Evolutionary conservation across 1,140 invertebrate genomes (phyloP).

Genomic region (Zaprionus africanus): DNA sequence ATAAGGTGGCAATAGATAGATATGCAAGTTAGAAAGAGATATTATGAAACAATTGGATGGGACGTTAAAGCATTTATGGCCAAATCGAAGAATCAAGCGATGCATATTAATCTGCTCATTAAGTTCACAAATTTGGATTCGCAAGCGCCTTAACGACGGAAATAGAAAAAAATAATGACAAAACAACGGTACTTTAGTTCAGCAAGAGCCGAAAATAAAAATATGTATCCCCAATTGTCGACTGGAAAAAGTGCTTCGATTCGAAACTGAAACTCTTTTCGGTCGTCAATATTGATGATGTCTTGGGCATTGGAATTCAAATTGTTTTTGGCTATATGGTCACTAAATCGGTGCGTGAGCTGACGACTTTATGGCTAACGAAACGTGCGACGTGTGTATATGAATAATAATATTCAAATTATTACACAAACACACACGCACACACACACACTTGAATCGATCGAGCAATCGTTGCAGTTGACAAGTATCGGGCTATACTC

Average conservation of each 20-base stretch:
- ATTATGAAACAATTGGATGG: constrained; percentile 65
- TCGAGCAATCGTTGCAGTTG: constrained; percentile 29
- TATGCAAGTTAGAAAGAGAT: constrained; percentile 33
- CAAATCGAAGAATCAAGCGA: constrained; percentile 49
- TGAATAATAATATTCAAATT: constrained; percentile 81
- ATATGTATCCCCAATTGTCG: background rate
- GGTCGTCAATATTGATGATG: constrained; percentile 19
- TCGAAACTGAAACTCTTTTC: constrained; percentile 18
- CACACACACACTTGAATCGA: background rate
- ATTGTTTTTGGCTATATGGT: constrained; percentile 53
- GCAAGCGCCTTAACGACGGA: constrained; percentile 41
- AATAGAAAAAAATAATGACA: constrained; percentile 49
- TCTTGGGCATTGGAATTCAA: constrained; percentile 51
- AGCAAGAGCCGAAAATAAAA: constrained; percentile 9
- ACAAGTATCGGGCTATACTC: background rate
- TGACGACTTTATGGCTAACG: constrained; percentile 59
- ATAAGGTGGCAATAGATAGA: constrained; percentile 44
- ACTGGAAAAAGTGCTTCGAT: constrained; percentile 12
- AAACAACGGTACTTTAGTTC: constrained; percentile 37
- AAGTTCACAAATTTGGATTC: constrained; percentile 32
- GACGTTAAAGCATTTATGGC: constrained; percentile 41
- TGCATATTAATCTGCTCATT: constrained; percentile 70
- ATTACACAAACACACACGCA: constrained; percentile 45
- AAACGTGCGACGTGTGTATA: constrained; percentile 66
- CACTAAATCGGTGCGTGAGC: constrained; percentile 59